Percentiles rank a stretch among this genome's conserved stretches.
Conservation (phyloP, 2,113 vertebrate genomes). For the Jacana jacana region DNA sequence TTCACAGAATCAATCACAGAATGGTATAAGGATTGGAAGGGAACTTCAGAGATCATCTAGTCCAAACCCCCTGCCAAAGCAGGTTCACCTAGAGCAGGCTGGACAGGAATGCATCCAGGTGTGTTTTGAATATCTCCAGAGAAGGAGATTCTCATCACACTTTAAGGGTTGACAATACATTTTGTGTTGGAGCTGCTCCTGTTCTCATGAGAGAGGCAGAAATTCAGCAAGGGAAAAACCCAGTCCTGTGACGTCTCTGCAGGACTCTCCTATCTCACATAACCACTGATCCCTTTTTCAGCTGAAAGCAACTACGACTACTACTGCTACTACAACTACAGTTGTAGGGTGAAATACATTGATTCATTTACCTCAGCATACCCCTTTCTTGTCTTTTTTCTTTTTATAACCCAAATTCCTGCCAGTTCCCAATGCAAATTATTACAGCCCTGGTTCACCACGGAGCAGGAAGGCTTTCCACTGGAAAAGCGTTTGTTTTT, state of each 20-base stretch:
- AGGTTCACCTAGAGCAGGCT: too few relatives aligned
- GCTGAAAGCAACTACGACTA: slow-evolving; percentile 47
- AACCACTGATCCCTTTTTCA: slow-evolving; percentile 15
- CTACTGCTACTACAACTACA: too few relatives aligned
- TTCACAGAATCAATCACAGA: neutral
- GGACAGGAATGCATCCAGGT: too few relatives aligned
- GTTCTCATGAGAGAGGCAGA: neutral
- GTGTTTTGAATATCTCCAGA: too few relatives aligned
- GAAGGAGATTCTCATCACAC: neutral
- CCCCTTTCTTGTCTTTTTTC: neutral
- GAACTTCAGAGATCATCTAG: too few relatives aligned
- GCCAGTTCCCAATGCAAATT: neutral
- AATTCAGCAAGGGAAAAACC: neutral
- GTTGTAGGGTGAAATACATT: slow-evolving; percentile 8
- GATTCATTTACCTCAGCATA: slow-evolving; percentile 18
- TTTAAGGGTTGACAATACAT: neutral
- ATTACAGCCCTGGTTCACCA: neutral
- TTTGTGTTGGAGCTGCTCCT: neutral
- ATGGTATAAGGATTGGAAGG: too few relatives aligned
- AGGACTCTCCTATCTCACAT: neutral
- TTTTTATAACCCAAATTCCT: neutral
- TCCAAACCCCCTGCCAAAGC: too few relatives aligned
- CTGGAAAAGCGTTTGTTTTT: neutral
- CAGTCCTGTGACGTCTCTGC: neutral
- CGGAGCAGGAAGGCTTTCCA: slow-evolving; percentile 12